Base-by-base conservation (phyloP, 2,797 vertebrate species). In the Gobio occitaniae region DNA sequence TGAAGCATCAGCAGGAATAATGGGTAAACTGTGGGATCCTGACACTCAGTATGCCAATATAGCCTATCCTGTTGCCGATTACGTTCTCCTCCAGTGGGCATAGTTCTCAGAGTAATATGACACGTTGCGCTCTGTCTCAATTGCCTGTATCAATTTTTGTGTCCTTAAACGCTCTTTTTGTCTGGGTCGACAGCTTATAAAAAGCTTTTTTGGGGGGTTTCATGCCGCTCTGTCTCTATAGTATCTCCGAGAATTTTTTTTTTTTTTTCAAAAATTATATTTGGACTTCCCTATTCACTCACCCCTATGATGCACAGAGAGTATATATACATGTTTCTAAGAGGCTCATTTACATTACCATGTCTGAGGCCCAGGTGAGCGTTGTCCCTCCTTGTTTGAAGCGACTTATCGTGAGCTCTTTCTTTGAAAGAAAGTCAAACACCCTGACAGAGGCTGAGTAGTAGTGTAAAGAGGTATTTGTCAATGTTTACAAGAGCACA, bases 371-470 rank as follows among this genome's bases (percentile, higher is more conserved):
- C 98, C 98, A 99, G 8, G 56, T 85, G 63, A 99, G 87, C 2
- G 95, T 88, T 3, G 97, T 98, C 90, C 98, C 98, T 76, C 97
- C 97, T 92, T 96, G 96, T 82, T 93, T 97, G 91, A 97, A 99
- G 78, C 92, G 95, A 78, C 92, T 95, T 75, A 88, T 86, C 44
- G 93, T 90, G 89, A 98, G 82, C 61, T 96, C 94, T 56, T 36
- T 92, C 87, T 97, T 96, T 52, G 94, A 91, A 88, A 96, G 84
- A 87, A 98, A 97, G 91, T 99, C 98, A 94, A 96, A 98, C 84
- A 99, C 91, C 90, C 94, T 95, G 59, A 99, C 90, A n/a, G 96
- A 94, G 52, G 96, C 98, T 99, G 87, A 11, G 44, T 21, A 72
- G 25, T 41, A 79, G 25, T 25, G 1, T 48, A 80, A 65, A 84